Evolutionary conservation across 2,113 vertebrate species (phyloP).

Genomic region (Eurystomus gularis): DNA sequence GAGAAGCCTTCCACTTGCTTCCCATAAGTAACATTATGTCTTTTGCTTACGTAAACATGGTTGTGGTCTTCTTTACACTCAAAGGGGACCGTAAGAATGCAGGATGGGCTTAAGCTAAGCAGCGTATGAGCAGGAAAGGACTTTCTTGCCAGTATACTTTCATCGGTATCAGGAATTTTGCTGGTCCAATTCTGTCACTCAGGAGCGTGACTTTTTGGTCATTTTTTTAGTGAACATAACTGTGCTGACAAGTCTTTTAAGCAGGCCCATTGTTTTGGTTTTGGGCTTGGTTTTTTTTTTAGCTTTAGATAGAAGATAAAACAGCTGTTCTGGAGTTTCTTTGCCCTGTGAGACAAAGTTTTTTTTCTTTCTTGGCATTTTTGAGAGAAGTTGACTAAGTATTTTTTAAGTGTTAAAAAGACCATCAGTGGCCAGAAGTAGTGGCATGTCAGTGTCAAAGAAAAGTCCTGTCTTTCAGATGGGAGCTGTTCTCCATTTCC

Average conservation of each 20-base stretch:
- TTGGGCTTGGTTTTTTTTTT: neutral
- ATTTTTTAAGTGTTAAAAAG: neutral
- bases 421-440: neutral
- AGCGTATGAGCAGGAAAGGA: neutral
- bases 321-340: neutral
- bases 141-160: neutral
- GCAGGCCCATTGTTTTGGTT: neutral
- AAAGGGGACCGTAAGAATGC: neutral
- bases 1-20: neutral
- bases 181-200: neutral
- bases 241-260: neutral
- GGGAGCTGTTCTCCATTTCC: neutral
- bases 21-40: neutral
- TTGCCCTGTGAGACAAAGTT: neutral
- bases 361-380: neutral
- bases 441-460: neutral
- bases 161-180: neutral
- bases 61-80: neutral
- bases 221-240: neutral
- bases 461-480: neutral
- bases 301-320: neutral
- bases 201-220: neutral
- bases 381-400: neutral
- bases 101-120: neutral
- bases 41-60: neutral